A percentile compares a stretch with the other conserved stretches of the same genome.
Evolutionary conservation across 2,888 invertebrate genomes (phyloP).

Genomic region (Stenurella melanura): DNA sequence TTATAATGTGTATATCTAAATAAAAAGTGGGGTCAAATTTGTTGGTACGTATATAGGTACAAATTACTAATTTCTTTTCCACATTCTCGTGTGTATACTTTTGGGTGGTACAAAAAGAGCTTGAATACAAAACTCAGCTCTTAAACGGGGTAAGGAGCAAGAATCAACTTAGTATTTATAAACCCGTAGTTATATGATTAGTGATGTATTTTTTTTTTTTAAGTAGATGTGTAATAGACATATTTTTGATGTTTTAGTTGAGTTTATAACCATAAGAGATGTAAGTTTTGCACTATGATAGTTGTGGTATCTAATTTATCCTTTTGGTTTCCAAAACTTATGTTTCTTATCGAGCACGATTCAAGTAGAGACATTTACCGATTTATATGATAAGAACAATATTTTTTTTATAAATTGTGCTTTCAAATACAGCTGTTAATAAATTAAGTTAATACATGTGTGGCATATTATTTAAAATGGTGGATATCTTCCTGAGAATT

Average conservation of each 20-base stretch:
- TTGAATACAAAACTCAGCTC: constrained; percentile 6
- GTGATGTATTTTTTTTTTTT: constrained; percentile 15
- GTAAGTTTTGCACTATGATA: constrained; percentile 6
- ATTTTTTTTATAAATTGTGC: constrained; percentile 24
- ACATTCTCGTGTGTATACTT: too few species aligned
- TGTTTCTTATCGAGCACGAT: constrained; percentile 10
- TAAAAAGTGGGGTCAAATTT: too few species aligned
- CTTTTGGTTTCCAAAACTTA: constrained; percentile 16
- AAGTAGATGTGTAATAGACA: constrained; percentile 33
- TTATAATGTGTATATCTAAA: too few species aligned
- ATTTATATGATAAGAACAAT: constrained; percentile 5
- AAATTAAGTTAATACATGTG: constrained; percentile 21
- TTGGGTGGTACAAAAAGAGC: too few species aligned
- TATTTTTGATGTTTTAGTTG: constrained; percentile 4
- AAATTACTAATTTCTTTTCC: too few species aligned
- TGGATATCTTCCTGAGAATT: neutral
- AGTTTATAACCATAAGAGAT: constrained; percentile 22
- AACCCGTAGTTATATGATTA: constrained; percentile 25
- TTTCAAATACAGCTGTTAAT: constrained; percentile 20
- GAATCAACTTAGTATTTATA: constrained; percentile 17
- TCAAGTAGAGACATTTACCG: constrained; percentile 3
- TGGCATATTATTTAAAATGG: constrained; percentile 27
- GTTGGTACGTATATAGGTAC: too few species aligned
- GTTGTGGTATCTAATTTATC: neutral
- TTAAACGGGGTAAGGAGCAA: neutral